phyloP scores from a whole-genome alignment of 2,113 vertebrate species.

The Ailurus styani region DNA sequence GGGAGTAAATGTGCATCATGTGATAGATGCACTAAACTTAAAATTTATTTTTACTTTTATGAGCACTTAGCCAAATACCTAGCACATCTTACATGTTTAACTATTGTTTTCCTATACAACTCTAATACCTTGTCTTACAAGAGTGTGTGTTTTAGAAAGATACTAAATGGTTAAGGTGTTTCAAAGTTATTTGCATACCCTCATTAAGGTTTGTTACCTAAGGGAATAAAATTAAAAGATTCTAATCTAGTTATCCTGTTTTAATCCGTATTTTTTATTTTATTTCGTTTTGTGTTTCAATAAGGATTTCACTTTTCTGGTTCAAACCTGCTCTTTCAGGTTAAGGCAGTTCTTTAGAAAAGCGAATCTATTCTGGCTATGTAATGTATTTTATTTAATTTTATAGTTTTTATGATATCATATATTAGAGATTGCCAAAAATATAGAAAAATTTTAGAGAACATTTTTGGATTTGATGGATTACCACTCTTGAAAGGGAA shows the following conservation, averaged over 20 bases:
- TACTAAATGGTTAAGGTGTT: background rate
- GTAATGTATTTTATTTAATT: slow-evolving; percentile 72
- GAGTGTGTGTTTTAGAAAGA: background rate
- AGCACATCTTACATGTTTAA: background rate
- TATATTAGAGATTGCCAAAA: slow-evolving; percentile 80
- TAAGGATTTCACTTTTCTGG: background rate
- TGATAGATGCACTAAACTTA: background rate
- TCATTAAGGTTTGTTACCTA: background rate
- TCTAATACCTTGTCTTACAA: background rate
- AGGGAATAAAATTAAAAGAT: slow-evolving; percentile 8
- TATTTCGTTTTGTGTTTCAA: slow-evolving; percentile 23
- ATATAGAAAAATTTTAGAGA: slow-evolving; percentile 80
- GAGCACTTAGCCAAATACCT: background rate
- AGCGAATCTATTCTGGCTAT: slow-evolving; percentile 60
- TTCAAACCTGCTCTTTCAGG: slow-evolving; percentile 44
- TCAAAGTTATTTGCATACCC: slow-evolving; percentile 9
- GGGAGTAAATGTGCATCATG: background rate
- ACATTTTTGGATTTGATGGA: slow-evolving; percentile 88
- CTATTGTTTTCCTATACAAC: background rate
- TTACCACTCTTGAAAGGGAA: slow-evolving; percentile 92
- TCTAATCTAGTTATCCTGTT: background rate
- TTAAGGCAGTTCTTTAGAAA: slow-evolving; percentile 22
- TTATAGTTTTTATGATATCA: slow-evolving; percentile 77
- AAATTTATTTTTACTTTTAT: background rate
- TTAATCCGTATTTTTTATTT: background rate